Base-by-base conservation (phyloP, 2,113 vertebrate species). In the Takifugu flavidus region DNA sequence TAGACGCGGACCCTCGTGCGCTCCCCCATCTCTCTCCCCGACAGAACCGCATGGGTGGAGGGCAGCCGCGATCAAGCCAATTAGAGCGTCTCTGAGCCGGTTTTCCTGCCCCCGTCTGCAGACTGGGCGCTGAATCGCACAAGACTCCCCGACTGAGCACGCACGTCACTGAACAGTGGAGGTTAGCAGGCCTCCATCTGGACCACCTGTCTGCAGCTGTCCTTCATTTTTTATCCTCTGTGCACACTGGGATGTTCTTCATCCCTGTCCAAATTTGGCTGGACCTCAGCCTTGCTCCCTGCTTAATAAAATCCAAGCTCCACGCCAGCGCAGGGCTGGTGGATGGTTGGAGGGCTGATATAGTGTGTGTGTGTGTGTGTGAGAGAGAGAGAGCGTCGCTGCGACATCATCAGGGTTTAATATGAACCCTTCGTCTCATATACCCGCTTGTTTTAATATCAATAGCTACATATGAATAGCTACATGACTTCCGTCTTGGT, bases 361-460 rank as follows among this genome's bases (percentile, higher is more conserved):
- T 20, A 20, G 20, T 20, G 20, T 20, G 20, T 20, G 20, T 20
- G 20, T 20, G 20, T 20, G 20, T 20, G 20, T 20, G 20, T 20
- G 20, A 1, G 20, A 20, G 20, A 20, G 20, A 20, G 20, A 20
- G 20, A 20, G 20, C 20, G 20, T 20, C 20, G 27, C 70, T 49
- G 66, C 7, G 56, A 74, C 80, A 49, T 67, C 55, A 13, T 65
- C 63, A 3, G 65, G 56, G 62, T 88, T 87, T 83, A 87, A 88
- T 89, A 88, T 80, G 61, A 71, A 58, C 56, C 62, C 73, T 79
- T 31, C 59, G 63, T 69, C 73, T 86, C 74, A 78, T 75, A 86
- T 80, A 70, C 64, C 57, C 75, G 82, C 79, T 85, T 84, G 82
- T 86, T 89, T 88, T 87, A 88, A 87, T 89, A 86, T 86, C 75